Percentiles rank a stretch among this genome's conserved stretches.
phyloP scores from a whole-genome alignment of 92 coral and sea anemone genomes.

The Umimayanthus kanabou region DNA sequence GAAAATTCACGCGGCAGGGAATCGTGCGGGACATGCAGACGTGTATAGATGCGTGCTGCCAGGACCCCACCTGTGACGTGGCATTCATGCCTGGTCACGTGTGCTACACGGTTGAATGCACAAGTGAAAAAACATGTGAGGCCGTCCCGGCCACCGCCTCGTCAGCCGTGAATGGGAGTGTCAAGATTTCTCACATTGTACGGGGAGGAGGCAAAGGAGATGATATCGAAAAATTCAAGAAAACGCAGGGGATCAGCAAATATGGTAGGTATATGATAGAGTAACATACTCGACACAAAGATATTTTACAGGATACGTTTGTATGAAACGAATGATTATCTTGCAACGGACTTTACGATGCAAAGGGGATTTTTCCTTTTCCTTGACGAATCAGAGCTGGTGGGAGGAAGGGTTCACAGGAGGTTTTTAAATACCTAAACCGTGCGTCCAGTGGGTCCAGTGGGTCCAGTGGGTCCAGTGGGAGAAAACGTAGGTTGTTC shows the following conservation, averaged over 20 bases:
- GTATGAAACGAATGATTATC: too few relatives aligned
- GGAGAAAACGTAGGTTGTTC: too few relatives aligned
- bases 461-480: too few relatives aligned
- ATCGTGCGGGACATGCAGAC: slow-evolving; percentile 99
- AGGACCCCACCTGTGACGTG: slow-evolving; percentile 87
- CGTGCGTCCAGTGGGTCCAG: too few relatives aligned
- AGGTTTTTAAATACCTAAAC: too few relatives aligned
- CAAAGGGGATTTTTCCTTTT: too few relatives aligned
- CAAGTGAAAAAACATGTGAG: slow-evolving; percentile 76
- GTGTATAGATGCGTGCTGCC: slow-evolving; percentile 97
- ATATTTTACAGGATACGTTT: not conserved
- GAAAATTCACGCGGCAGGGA: slow-evolving; percentile 93
- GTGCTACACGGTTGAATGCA: slow-evolving; percentile 89
- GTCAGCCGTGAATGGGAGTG: slow-evolving; percentile 80
- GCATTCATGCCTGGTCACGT: slow-evolving; percentile 95
- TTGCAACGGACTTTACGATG: too few relatives aligned
- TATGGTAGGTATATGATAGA: slow-evolving; percentile 57
- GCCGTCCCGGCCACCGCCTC: slow-evolving; percentile 93
- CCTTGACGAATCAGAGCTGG: too few relatives aligned
- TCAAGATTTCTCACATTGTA: slow-evolving; percentile 94
- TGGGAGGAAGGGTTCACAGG: too few relatives aligned
- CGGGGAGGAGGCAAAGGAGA: slow-evolving; percentile 98
- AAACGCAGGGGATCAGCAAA: slow-evolving; percentile 94
- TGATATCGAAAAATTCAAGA: slow-evolving; percentile 87
- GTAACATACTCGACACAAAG: not conserved